Conservation (phyloP, 1,140 invertebrate species). For the Drosophila kikkawai region DNA sequence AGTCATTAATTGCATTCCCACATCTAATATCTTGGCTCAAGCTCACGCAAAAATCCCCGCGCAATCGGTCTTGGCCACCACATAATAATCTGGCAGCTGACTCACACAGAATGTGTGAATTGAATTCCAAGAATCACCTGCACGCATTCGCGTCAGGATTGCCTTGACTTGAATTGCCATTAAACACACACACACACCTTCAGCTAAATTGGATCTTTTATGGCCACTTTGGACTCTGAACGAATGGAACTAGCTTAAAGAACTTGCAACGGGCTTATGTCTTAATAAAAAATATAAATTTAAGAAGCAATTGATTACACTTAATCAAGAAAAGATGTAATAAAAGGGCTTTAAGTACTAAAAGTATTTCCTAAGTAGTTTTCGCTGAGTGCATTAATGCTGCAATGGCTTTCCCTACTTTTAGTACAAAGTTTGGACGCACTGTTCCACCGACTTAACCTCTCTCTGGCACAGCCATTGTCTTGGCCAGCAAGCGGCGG, state of each 20-base stretch:
- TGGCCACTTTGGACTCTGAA: not conserved
- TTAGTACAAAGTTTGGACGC: not conserved
- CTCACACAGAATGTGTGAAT: constrained; percentile 19
- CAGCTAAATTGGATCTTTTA: constrained; percentile 18
- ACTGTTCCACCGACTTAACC: constrained; percentile 11
- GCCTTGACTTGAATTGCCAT: constrained; percentile 37
- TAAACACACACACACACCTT: constrained; percentile 5
- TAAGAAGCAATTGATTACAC: not conserved
- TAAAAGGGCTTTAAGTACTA: not conserved
- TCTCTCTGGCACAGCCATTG: constrained; percentile 24
- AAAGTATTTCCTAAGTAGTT: not conserved
- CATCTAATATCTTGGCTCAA: constrained; percentile 10
- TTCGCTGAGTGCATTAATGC: not conserved
- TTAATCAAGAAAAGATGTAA: not conserved
- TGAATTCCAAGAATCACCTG: constrained; percentile 27
- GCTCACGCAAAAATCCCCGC: not conserved
- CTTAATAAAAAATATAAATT: too few species aligned
- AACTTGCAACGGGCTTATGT: too few species aligned
- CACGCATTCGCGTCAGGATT: constrained; percentile 12
- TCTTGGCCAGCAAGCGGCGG: constrained; percentile 19
- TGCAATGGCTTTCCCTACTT: not conserved
- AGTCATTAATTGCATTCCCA: constrained; percentile 7
- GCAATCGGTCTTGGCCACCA: constrained; percentile 8
- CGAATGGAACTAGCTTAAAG: not conserved
- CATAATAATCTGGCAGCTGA: constrained; percentile 16